Base-by-base conservation (phyloP, 1,140 invertebrate species). In the Drosophila prosaltans region DNA sequence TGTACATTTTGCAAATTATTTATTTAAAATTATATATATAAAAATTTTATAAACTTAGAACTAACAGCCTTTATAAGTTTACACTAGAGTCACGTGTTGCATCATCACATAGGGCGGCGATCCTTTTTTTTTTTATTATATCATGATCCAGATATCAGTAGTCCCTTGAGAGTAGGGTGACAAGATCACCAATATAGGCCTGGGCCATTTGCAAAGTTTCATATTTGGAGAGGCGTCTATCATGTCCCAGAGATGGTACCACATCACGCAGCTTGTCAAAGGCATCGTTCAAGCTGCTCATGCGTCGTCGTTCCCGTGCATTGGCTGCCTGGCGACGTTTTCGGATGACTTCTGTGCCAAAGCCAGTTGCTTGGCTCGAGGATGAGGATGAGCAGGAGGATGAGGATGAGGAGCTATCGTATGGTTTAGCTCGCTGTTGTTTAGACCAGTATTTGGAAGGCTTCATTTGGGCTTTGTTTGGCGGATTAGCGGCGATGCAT, bases 181-280 rank as follows among this genome's bases (percentile, higher is more conserved):
- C 93, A 32, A 97, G 90, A 4, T 96, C 96, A 0, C 94, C 93
- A 67, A 97, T 97, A 90, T 97, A 97, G 1, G 95, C 96, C 82
- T 97, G 97, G 0, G 97, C 97, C 96, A 97, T 97, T 93, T 97
- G 96, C 24, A 98, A 91, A 0, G 97, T 97, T 91, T 98, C 97
- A 89, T 96, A 97, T 91, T 98, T 98, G 78, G 96, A 97, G 3
- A 97, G 93, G 75, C 96, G 96, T 70, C 96, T 94, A 84, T 97
- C 96, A 57, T 95, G 94, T 1, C 96, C 96, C 64, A 92, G 58
- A 1, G 88, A 91, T 0, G 97, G 97, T 11, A 98, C 95, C 43
- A 97, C 96, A 80, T 96, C 95, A n/a, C 97, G 93, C 7, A 97
- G 85, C 79, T 94, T 90, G 80, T 97, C 96, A 89, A 97, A 97